phyloP scores from a whole-genome alignment of 2,888 invertebrate species.

The Ophion costatus region DNA sequence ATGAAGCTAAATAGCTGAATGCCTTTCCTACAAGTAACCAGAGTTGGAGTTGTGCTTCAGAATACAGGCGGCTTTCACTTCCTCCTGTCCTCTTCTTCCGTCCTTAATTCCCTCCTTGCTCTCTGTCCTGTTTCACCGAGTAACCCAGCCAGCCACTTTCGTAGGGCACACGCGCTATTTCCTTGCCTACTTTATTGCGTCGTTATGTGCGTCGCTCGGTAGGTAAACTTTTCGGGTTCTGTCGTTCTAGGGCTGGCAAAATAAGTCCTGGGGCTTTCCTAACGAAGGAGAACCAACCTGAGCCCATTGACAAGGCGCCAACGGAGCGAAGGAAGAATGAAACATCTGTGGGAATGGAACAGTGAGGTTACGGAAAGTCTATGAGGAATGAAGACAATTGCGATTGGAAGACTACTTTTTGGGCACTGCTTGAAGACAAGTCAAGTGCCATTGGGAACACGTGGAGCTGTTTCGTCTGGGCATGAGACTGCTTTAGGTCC shows the following conservation, averaged over 20 bases:
- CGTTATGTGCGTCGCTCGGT: constrained; percentile 1
- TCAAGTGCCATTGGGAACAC: too few relatives aligned
- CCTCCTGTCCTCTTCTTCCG: constrained; percentile 55
- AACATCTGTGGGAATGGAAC: too few relatives aligned
- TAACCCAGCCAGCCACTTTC: constrained; percentile 34
- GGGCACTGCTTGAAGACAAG: too few relatives aligned
- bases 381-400: too few relatives aligned
- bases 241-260: constrained; percentile 5
- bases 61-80: constrained; percentile 57
- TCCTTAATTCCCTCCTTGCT: constrained; percentile 55
- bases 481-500: too few relatives aligned
- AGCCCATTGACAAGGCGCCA: not conserved
- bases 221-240: constrained; percentile 6
- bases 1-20: constrained; percentile 66
- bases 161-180: constrained; percentile 23
- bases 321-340: not conserved
- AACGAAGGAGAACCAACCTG: not conserved
- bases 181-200: constrained; percentile 20
- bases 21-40: constrained; percentile 53
- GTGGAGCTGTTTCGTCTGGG: too few relatives aligned
- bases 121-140: constrained; percentile 43
- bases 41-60: constrained; percentile 58
- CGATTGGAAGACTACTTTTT: too few relatives aligned
- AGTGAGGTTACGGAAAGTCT: too few relatives aligned
- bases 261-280: not conserved